These are phyloP conservation scores for Morphnarchus princeps DNA, from an alignment of 2,113 vertebrate species.

Conservation along the genomic window DNA sequence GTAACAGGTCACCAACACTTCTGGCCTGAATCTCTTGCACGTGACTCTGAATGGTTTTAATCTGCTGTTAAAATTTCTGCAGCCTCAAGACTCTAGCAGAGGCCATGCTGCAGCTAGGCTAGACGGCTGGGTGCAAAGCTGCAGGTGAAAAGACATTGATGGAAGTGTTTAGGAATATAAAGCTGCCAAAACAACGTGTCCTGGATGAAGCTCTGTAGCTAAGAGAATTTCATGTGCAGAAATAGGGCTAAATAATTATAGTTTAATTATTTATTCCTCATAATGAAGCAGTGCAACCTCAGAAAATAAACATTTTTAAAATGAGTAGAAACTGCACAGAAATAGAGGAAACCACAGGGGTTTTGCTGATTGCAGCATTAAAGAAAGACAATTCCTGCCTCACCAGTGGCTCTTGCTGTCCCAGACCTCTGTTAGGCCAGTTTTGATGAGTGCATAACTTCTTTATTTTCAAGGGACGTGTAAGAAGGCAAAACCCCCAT, in stretches of 20 bases:
- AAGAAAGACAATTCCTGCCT: neutral
- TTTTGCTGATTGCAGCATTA: neutral
- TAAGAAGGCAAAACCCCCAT: neutral
- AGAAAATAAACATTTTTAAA: neutral
- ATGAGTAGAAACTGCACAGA: neutral
- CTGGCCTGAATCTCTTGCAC: neutral
- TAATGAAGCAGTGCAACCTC: neutral
- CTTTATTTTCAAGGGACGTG: neutral
- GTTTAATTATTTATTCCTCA: neutral
- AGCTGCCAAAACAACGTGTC: neutral
- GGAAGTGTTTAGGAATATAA: neutral
- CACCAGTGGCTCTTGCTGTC: neutral
- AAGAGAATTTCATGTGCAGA: neutral
- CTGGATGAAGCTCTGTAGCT: neutral
- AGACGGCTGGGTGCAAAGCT: neutral
- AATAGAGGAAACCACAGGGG: neutral
- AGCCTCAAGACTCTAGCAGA: neutral
- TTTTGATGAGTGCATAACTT: neutral
- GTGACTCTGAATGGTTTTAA: rapidly evolving
- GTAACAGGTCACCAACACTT: neutral
- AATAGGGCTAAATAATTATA: neutral
- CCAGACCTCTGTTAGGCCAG: neutral
- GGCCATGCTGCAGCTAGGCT: neutral
- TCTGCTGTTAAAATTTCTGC: neutral
- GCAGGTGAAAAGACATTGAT: neutral